Base-by-base conservation (phyloP, 2,888 invertebrate genomes). In the Tyria jacobaeae region DNA sequence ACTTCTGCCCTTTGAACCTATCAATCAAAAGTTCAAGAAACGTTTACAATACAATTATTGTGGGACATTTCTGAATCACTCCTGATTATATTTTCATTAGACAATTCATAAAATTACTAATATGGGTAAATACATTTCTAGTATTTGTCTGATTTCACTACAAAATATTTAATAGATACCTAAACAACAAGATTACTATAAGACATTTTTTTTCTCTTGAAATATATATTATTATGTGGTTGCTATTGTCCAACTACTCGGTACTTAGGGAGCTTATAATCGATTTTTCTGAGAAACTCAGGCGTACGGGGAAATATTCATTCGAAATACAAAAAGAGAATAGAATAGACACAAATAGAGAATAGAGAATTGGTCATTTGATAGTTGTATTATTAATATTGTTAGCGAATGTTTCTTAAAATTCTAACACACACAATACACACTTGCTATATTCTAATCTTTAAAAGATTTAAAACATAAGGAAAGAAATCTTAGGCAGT, bases 221-320 rank as follows among this genome's bases (percentile, higher is more conserved):
- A 49, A 54, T 48, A 9, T 54, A 39, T n/a, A n/a, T n/a, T n/a
- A n/a, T 12, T 50, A 14, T 41, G 34, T 25, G 17, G n/a, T 12
- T 37, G 9, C 9, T 27, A 21, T 48, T 52, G 48, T 53, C 52
- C 56, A 27, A 21, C 25, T 14, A 25, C 35, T 21, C 24, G n/a
- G 27, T 24, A 37, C 49, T 39, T 24, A 59, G 64, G 52, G 41
- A 51, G 62, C 62, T 68, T 57, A 24, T 57, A 76, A 80, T 80
- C 66, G 72, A 78, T 78, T 78, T 76, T 85, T 80, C 80, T 51
- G 58, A 72, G 79, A 80, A 81, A 67, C 61, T 66, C 64, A 76
- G 69, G 59, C 63, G 72, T 78, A 70, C 70, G 65, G 61, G 60
- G 77, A 72, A 78, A 68, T 73, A 56, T 27, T 25, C 35, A 24